A percentile compares a stretch with the other conserved stretches of the same genome.
Conservation (phyloP, 1,140 invertebrate species). For the Heterodera schachtii region DNA sequence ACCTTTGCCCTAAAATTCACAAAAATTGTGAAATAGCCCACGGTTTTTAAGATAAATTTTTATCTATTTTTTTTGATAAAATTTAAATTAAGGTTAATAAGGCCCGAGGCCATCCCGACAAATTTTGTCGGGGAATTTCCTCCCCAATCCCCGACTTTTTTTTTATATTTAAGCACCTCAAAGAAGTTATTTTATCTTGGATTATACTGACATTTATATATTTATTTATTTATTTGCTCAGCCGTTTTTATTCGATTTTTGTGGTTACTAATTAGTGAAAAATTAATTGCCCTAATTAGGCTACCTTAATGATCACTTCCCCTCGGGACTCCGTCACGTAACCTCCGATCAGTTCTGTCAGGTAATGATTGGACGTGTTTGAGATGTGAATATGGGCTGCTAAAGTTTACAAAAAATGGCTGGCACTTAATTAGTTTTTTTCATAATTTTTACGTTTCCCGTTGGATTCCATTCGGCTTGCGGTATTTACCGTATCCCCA, state of each 20-base stretch:
- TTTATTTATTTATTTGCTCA: no score
- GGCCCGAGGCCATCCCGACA: no score
- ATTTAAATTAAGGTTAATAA: no score
- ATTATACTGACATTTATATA: no score
- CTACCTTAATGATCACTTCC: conserved; percentile 61
- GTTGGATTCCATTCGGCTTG: conserved; percentile 80
- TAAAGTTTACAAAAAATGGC: conserved; percentile 38
- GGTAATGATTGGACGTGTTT: conserved; percentile 50
- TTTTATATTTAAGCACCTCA: no score
- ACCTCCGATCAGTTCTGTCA: conserved; percentile 52
- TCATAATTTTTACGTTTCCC: conserved; percentile 67
- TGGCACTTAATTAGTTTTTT: not conserved
- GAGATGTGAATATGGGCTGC: conserved; percentile 60
- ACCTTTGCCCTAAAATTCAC: conserved; percentile 33
- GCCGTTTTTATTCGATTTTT: no score
- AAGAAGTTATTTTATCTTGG: no score
- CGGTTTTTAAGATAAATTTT: no score
- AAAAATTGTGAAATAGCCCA: no score
- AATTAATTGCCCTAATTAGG: conserved; percentile 47
- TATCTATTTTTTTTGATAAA: no score
- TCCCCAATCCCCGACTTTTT: no score
- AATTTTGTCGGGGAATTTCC: no score
- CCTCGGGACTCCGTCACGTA: conserved; percentile 56
- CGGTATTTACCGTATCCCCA: conserved; percentile 82
- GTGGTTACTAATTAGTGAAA: not conserved